Evolutionary conservation across 2,888 invertebrate genomes (phyloP), one percentile per base, ranked within the genome.

Genomic region (Cheilosia vulpina): DNA sequence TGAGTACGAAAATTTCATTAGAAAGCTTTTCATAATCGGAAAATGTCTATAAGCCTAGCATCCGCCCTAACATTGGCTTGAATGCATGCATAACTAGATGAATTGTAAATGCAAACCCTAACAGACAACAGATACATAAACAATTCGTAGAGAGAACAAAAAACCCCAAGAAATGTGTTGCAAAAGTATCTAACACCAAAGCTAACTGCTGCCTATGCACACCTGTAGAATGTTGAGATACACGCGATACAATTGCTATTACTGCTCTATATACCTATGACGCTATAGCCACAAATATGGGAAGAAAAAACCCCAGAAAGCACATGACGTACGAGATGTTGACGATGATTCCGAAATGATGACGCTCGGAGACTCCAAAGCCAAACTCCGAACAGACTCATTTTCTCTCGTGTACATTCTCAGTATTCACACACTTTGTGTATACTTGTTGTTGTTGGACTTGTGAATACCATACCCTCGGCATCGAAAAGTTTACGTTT

Each of bases 141-240:
- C 66, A 19, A 68, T 41, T 38, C 19, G 2, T 50, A 50, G 15
- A 55, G 11, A 62, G n/a, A 58, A 50, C 4, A 38, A 34, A 63
- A 62, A 69, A 63, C 52, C 53, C 65, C 72, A 60, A 24, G 34
- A 62, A 71, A 78, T 55, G 53, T 63, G 62, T 78, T 68, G 62
- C 57, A 13, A 58, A 52, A 52, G 66, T 24, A 66, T 66, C 31
- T 77, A 62, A 47, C 15, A 52, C 15, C 21, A 24, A 27, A 47
- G 17, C 21, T 24, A 50, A 62, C 60, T 45, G 63, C 68, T 69
- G 43, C 47, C 55, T 43, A 9, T 43, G 50, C 57, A 76, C 68
- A 85, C 85, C 76, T 85, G 85, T 71, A 80, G 60, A 75, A 85
- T 85, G 85, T 81, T 85, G 65, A 76, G 85, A 81, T 77, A 85